phyloP scores from a whole-genome alignment of 2,113 vertebrate genomes.

The Malurus elegans region DNA sequence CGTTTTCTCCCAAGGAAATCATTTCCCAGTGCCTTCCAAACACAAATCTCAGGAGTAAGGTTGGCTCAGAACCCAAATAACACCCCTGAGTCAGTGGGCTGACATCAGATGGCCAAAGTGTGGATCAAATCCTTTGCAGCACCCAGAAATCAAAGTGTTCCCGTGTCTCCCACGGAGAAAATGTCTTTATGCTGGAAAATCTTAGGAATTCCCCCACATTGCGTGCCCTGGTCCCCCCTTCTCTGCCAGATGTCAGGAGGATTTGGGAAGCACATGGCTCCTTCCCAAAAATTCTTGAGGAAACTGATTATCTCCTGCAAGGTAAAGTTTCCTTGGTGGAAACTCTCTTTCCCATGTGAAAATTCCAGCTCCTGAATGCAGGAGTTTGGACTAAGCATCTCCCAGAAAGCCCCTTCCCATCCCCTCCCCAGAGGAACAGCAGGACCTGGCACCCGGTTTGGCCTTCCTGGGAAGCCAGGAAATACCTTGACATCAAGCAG shows the following conservation, averaged over 20 bases:
- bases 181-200: background rate
- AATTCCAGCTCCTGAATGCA: background rate
- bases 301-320: background rate
- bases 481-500: background rate
- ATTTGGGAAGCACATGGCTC: background rate
- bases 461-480: background rate
- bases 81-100: background rate
- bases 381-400: background rate
- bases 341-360: background rate
- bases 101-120: background rate
- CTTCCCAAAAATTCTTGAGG: background rate
- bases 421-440: background rate
- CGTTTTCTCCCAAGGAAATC: background rate
- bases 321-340: background rate
- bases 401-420: background rate
- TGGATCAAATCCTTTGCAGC: background rate
- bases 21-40: background rate
- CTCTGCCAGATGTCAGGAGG: background rate
- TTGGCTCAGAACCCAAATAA: background rate
- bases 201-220: background rate
- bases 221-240: background rate
- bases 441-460: background rate
- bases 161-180: fast-evolving
- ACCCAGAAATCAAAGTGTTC: background rate
- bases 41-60: background rate